These are phyloP conservation scores for Arenaria interpres DNA, from an alignment of 2,113 vertebrate genomes.

Conservation along the genomic window DNA sequence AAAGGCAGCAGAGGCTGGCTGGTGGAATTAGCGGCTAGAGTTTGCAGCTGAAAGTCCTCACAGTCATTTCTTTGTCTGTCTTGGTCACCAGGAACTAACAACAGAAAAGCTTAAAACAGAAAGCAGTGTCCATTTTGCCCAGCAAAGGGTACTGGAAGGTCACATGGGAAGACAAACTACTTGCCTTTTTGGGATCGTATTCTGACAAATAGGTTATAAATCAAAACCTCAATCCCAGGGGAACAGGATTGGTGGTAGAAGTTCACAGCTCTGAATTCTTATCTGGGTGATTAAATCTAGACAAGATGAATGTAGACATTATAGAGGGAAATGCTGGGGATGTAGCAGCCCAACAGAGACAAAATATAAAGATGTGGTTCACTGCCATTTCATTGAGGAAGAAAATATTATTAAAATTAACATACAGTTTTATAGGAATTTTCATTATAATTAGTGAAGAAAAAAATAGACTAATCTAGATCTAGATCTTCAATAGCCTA, in stretches of 20 bases:
- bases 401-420: neutral
- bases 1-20: neutral
- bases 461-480: neutral
- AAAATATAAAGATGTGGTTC: neutral
- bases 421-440: neutral
- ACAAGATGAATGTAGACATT: neutral
- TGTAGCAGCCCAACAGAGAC: neutral
- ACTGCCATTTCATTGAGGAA: neutral
- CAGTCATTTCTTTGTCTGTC: neutral
- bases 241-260: neutral
- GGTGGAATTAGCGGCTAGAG: neutral
- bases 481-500: neutral
- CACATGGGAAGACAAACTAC: neutral
- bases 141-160: neutral
- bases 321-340: neutral
- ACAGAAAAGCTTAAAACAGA: neutral
- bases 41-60: neutral
- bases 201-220: neutral
- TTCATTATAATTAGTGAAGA: neutral
- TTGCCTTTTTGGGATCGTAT: neutral
- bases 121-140: neutral
- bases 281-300: neutral
- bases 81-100: neutral
- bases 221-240: neutral
- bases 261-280: neutral